phyloP scores from a whole-genome alignment of 1,140 invertebrate genomes.

The Mya arenaria region DNA sequence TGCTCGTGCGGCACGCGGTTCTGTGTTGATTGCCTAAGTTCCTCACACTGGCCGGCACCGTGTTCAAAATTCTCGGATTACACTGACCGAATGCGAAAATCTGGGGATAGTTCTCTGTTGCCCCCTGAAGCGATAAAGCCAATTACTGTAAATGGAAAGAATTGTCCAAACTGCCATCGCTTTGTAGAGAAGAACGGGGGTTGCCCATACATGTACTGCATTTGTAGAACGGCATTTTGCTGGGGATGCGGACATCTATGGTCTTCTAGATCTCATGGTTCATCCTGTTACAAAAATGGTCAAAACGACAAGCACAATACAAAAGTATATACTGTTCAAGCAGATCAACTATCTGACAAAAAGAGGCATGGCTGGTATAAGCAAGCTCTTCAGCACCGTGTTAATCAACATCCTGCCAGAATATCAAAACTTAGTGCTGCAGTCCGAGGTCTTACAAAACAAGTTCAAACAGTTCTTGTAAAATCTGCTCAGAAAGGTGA shows the following conservation, averaged over 20 bases:
- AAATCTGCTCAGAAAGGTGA: neutral
- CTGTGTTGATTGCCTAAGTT: constrained; percentile 65
- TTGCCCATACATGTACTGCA: constrained; percentile 49
- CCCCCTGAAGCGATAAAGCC: neutral
- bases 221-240: constrained; percentile 57
- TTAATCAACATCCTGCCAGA: constrained; percentile 36
- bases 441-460: constrained; percentile 17
- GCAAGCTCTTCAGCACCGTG: constrained; percentile 31
- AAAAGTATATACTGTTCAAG: neutral
- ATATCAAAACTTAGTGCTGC: neutral
- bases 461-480: constrained; percentile 4
- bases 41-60: constrained; percentile 66
- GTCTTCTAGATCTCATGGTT: neutral
- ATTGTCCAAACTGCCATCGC: constrained; percentile 49
- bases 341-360: neutral
- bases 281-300: constrained; percentile 12
- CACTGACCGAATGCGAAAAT: constrained; percentile 38
- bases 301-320: constrained; percentile 3
- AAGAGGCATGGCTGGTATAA: constrained; percentile 24
- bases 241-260: constrained; percentile 60
- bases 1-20: constrained; percentile 64
- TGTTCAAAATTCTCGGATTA: constrained; percentile 60
- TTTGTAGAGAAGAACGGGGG: constrained; percentile 61
- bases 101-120: constrained; percentile 39
- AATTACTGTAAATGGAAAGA: constrained; percentile 43